phyloP scores from a whole-genome alignment of 2,888 invertebrate species.

The Nudaria mundana region DNA sequence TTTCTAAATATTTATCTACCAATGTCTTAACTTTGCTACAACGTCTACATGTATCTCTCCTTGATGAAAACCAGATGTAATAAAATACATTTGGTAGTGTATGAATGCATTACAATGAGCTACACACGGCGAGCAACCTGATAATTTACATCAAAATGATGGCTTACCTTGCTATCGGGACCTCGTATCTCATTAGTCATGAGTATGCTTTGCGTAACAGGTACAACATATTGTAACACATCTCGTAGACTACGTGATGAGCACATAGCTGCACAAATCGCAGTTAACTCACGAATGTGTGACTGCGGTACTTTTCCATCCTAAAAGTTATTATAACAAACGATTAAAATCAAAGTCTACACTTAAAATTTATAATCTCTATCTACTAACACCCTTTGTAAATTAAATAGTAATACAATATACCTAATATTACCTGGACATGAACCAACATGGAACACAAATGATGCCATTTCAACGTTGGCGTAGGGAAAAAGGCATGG shows the following conservation, averaged over 20 bases:
- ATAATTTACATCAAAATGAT: no score
- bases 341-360: neutral
- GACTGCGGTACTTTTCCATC: constrained; percentile 55
- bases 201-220: constrained; percentile 54
- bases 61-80: no score
- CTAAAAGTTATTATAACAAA: constrained; percentile 31
- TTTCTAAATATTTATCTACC: no score
- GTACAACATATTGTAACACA: constrained; percentile 65
- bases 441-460: constrained; percentile 90
- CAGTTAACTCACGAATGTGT: constrained; percentile 66
- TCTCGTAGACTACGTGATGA: constrained; percentile 73
- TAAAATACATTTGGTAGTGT: no score
- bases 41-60: no score
- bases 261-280: constrained; percentile 92
- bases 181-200: constrained; percentile 40
- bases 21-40: no score
- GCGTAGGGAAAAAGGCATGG: constrained; percentile 97
- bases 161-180: constrained; percentile 53
- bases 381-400: neutral
- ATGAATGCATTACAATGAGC: no score
- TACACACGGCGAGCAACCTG: no score
- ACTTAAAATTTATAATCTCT: neutral
- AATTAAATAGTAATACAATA: constrained; percentile 2
- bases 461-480: constrained; percentile 95
- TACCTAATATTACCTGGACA: constrained; percentile 73